Conservation (phyloP, 2,113 vertebrate genomes). For the Centropus unirufus region DNA sequence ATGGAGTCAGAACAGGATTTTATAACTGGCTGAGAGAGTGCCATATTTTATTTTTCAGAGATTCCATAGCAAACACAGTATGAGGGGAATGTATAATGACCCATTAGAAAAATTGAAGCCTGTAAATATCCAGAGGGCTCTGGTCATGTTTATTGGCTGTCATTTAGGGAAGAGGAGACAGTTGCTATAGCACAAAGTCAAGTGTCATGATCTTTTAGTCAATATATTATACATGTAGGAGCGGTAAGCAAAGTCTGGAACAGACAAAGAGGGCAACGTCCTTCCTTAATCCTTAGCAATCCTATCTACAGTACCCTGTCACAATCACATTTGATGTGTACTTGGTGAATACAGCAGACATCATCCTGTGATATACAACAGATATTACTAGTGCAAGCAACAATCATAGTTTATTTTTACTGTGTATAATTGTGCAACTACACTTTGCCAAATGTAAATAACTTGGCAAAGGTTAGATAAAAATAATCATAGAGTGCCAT, state of each 20-base stretch:
- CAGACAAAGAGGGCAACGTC: not conserved
- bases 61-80: not conserved
- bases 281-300: not conserved
- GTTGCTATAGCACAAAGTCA: not conserved
- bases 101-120: not conserved
- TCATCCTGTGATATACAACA: not conserved
- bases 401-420: not conserved
- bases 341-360: not conserved
- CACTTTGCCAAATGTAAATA: not conserved
- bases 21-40: not conserved
- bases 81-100: not conserved
- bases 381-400: not conserved
- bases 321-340: not conserved
- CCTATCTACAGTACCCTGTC: not conserved
- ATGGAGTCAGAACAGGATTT: not conserved
- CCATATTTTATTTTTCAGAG: not conserved
- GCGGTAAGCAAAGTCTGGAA: not conserved
- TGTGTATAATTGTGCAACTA: not conserved
- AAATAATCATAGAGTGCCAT: not conserved
- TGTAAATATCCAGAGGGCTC: not conserved
- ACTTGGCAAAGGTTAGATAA: not conserved
- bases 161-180: not conserved
- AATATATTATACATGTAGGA: not conserved
- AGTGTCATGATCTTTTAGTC: not conserved
- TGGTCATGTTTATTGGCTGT: not conserved